Base-by-base conservation (phyloP, 2,113 vertebrate species). In the Ceyx cyanopectus region DNA sequence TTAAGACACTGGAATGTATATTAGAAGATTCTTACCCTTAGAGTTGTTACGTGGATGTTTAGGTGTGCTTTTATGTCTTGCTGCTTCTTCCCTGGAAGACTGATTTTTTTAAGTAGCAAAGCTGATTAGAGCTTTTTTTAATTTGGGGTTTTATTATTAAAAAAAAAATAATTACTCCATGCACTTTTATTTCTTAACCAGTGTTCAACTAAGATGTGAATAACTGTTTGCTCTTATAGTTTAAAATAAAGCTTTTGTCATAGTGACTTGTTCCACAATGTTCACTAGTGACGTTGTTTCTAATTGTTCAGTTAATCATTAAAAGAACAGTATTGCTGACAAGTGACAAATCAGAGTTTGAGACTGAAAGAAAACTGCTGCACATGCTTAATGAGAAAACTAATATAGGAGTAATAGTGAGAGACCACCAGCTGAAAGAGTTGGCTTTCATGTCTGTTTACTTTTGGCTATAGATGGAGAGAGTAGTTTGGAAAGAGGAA, bases 231-330 rank as follows among this genome's bases (percentile, higher is more conserved):
- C 43, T 79, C 22, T 92, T 34, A 22, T 19, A 46, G 34, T 66
- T 93, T 93, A 83, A 92, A 85, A 70, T 85, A 69, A 58, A 69
- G 50, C 12, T 79, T 61, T 92, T 92, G 50, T 89, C 53, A 41
- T 30, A 76, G 58, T 21, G 54, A 40, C 56, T 67, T 75, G 16
- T 90, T 81, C 60, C 45, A 54, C 74, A 66, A 5, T 7, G 27
- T 86, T 94, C 57, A 84, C 41, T 29, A 58, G n/a, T 68, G 61
- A 65, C 40, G 85, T 60, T 85, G 48, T 54, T 65, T 68, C 69
- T 92, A 62, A 89, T 93, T 73, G 70, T 82, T 81, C 14, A 73
- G 79, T 95, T 94, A 96, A 92, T 86, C 45, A 90, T 92, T 94
- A 87, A 76, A 89, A 45, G 54, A 84, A 81, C 37, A 58, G 32